Conservation (phyloP, 2,113 vertebrate genomes). For the Cebidichthys violaceus region DNA sequence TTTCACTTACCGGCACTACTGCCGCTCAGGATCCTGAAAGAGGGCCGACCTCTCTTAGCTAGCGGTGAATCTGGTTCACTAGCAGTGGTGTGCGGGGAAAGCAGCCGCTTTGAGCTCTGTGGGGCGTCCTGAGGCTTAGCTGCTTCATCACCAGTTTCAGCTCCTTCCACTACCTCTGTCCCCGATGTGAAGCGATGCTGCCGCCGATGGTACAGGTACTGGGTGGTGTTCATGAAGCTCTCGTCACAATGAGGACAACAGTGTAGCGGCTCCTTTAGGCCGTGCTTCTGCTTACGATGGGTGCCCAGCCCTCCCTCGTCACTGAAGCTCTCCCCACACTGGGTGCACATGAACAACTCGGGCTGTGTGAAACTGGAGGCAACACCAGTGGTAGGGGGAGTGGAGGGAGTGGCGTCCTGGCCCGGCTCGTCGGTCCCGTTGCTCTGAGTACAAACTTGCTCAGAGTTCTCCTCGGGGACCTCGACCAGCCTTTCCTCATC, state of each 20-base stretch:
- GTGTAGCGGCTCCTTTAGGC: conserved; percentile 84
- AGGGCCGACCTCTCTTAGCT: conserved; percentile 64
- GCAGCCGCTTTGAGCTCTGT: conserved; percentile 59
- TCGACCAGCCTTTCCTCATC: conserved; percentile 57
- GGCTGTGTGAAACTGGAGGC: conserved; percentile 45
- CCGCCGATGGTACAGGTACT: conserved; percentile 91
- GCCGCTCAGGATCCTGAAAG: conserved; percentile 60
- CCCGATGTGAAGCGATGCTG: conserved; percentile 60
- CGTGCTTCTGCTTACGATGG: conserved; percentile 86
- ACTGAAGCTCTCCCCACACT: conserved; percentile 87
- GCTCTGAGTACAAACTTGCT: conserved; percentile 20
- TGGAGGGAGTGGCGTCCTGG: background rate
- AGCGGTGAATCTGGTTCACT: conserved; percentile 51
- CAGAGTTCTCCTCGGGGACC: conserved; percentile 1
- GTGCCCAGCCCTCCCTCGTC: conserved; percentile 79
- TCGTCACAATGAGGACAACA: conserved; percentile 84
- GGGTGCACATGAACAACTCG: conserved; percentile 85
- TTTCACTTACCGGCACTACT: conserved; percentile 40
- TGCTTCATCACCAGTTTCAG: conserved; percentile 40
- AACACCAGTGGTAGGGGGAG: background rate
- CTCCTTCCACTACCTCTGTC: conserved; percentile 16
- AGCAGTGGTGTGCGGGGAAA: conserved; percentile 36
- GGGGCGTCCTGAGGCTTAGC: conserved; percentile 12
- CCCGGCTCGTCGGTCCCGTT: conserved; percentile 36
- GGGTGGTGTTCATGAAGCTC: conserved; percentile 92